Evolutionary conservation across 2,888 invertebrate genomes (phyloP).

Genomic region (Metalampra italica): DNA sequence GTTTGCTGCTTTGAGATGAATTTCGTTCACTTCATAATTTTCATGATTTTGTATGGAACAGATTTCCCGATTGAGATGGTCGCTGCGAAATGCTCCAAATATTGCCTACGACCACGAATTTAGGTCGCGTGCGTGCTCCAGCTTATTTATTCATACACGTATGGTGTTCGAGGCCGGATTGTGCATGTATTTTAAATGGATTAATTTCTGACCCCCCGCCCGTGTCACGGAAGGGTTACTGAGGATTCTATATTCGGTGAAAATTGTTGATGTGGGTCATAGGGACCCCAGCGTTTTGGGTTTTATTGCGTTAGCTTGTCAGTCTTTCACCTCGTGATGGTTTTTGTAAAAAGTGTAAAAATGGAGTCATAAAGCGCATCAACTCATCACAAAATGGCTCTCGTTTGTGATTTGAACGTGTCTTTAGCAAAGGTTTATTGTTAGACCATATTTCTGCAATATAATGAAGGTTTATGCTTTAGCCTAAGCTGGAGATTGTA

Average conservation of each 20-base stretch:
- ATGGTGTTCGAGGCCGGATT: slow-evolving; percentile 33
- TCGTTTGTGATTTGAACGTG: too few species aligned
- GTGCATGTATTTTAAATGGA: slow-evolving; percentile 53
- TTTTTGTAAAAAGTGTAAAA: slow-evolving; percentile 1
- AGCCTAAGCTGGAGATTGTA: too few species aligned
- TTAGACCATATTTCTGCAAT: too few species aligned
- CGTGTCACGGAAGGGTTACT: slow-evolving; percentile 36
- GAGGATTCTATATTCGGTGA: slow-evolving; percentile 28
- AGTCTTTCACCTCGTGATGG: not conserved
- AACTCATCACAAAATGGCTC: too few species aligned
- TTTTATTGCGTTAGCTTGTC: not conserved
- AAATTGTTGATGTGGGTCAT: slow-evolving; percentile 25
- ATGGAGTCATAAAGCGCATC: too few species aligned
- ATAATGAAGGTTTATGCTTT: too few species aligned
- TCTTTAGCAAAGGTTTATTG: too few species aligned
- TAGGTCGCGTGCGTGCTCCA: slow-evolving; percentile 15
- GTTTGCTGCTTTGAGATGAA: too few species aligned
- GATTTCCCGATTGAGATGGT: too few species aligned
- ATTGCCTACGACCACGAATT: not conserved
- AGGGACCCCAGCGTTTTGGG: slow-evolving; percentile 4
- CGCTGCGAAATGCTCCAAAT: too few species aligned
- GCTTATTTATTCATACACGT: slow-evolving; percentile 40
- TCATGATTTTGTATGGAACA: too few species aligned
- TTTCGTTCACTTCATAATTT: too few species aligned
- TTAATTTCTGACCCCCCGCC: slow-evolving; percentile 50